These are phyloP conservation scores for Lacanobia oleracea DNA, from an alignment of 2,888 invertebrate species.

Conservation along the genomic window DNA sequence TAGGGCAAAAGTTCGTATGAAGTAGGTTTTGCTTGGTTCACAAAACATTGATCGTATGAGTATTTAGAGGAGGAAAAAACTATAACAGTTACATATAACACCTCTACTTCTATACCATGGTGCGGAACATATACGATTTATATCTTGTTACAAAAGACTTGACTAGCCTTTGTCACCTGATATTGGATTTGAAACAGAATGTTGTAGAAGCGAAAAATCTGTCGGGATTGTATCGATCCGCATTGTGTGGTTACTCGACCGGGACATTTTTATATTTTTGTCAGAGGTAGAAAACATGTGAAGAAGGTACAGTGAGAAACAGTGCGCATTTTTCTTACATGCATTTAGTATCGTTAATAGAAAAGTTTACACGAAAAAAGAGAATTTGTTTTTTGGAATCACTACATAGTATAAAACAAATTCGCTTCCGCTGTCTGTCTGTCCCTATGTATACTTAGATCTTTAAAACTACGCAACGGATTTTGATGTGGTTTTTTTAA, in stretches of 20 bases:
- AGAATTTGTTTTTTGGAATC: too few relatives aligned
- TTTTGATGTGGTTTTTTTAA: too few relatives aligned
- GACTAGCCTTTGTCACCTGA: slow-evolving; percentile 28
- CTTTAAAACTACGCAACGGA: too few relatives aligned
- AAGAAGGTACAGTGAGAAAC: not conserved
- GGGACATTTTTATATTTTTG: not conserved
- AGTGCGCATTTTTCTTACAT: not conserved
- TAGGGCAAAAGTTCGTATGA: too few relatives aligned
- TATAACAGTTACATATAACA: not conserved
- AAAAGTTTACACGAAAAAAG: too few relatives aligned
- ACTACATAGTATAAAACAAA: too few relatives aligned
- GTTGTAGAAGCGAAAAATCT: slow-evolving; percentile 17
- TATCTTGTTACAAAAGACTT: slow-evolving; percentile 36
- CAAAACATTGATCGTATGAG: too few relatives aligned
- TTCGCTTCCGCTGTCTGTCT: too few relatives aligned
- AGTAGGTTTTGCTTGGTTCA: too few relatives aligned
- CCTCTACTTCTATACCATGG: not conserved
- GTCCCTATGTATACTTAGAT: too few relatives aligned
- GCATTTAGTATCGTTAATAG: too few relatives aligned
- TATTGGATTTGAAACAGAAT: slow-evolving; percentile 22
- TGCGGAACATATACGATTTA: slow-evolving; percentile 6
- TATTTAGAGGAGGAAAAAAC: not conserved
- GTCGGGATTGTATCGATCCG: not conserved
- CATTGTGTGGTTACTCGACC: not conserved
- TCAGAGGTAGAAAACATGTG: not conserved